phyloP scores from a whole-genome alignment of 2,113 vertebrate species.

The Python bivittatus region DNA sequence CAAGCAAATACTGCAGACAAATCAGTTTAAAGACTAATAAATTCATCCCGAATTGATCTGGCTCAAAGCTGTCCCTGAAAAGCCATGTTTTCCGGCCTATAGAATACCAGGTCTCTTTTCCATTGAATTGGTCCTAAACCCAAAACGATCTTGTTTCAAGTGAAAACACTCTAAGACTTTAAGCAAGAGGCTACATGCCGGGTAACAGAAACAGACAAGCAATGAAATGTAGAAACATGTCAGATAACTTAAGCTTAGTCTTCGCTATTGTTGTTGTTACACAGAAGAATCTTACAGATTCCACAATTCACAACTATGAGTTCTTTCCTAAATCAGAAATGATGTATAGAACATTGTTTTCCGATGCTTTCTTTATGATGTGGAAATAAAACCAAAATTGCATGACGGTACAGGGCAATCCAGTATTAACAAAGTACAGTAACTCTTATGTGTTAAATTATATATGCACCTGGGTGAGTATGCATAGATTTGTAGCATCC shows the following conservation, averaged over 20 bases:
- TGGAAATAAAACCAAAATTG: slow-evolving; percentile 1
- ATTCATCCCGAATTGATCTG: not conserved
- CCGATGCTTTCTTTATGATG: rapidly evolving
- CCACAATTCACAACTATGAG: no score
- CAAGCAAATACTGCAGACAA: not conserved
- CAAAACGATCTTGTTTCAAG: not conserved
- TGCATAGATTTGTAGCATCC: not conserved
- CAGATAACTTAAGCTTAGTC: not conserved
- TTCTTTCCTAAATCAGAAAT: no score
- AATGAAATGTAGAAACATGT: not conserved
- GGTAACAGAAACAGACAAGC: not conserved
- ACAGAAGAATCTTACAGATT: not conserved
- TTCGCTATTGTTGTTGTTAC: not conserved
- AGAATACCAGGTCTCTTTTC: not conserved
- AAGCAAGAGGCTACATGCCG: not conserved
- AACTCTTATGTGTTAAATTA: not conserved
- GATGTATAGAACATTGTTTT: no score
- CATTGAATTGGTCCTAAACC: not conserved
- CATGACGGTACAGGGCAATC: not conserved
- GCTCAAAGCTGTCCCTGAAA: not conserved
- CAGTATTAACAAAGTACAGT: not conserved
- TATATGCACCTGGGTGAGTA: not conserved
- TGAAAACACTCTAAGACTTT: not conserved
- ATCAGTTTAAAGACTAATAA: not conserved
- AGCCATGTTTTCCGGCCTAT: not conserved